Evolutionary conservation across 2,113 vertebrate species (phyloP).

Genomic region (Gasterosteus aculeatus): DNA sequence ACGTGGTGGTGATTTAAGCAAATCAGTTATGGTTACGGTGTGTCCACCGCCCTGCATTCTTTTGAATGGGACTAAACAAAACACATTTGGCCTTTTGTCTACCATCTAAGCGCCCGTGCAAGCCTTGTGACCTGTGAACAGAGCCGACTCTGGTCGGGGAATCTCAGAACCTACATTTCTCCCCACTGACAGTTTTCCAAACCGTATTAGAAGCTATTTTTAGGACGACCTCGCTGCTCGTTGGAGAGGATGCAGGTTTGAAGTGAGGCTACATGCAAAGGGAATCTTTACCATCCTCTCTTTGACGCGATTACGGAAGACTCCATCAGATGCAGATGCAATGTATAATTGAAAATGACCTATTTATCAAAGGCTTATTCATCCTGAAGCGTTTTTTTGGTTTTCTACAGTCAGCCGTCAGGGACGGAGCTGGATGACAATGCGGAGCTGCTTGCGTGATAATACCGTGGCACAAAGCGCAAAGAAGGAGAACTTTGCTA

Average conservation of each 20-base stretch:
- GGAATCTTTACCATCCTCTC: constrained; percentile 6
- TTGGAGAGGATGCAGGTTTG: constrained; percentile 4
- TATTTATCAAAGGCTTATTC: constrained; percentile 43
- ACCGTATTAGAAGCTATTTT: neutral
- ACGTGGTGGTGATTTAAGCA: neutral
- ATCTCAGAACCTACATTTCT: constrained; percentile 1
- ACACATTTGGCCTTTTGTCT: constrained; percentile 3
- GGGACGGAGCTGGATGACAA: constrained; percentile 11
- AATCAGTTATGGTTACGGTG: neutral
- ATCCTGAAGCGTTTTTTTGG: constrained; percentile 17
- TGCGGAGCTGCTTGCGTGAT: constrained; percentile 15
- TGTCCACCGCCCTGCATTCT: neutral
- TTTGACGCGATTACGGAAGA: constrained; percentile 32
- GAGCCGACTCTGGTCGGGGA: neutral
- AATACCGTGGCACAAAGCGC: constrained; percentile 13
- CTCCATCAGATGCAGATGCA: constrained; percentile 26
- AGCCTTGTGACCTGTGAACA: neutral
- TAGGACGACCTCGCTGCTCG: neutral
- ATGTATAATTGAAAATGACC: constrained; percentile 44
- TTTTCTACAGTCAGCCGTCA: constrained; percentile 34
- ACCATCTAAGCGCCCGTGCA: neutral
- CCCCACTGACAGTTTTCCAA: constrained; percentile 10
- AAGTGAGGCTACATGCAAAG: neutral
- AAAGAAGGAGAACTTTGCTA: constrained; percentile 38
- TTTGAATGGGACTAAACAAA: neutral